phyloP scores from a whole-genome alignment of 2,797 vertebrate genomes.

The Saxicola maurus region DNA sequence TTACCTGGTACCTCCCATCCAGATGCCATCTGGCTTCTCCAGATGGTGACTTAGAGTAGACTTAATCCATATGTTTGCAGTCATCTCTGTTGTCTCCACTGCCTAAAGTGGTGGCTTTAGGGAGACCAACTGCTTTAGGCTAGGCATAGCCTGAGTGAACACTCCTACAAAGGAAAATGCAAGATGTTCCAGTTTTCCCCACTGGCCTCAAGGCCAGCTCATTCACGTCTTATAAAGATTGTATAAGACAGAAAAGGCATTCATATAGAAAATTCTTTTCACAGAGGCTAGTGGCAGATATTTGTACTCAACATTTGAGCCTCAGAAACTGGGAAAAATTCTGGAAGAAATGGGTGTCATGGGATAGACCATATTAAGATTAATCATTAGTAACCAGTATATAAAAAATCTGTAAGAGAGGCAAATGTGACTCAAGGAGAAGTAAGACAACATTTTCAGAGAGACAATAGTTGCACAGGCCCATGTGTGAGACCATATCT shows the following conservation, averaged over 20 bases:
- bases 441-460: neutral
- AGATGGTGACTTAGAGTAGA: neutral
- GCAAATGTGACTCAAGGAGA: neutral
- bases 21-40: neutral
- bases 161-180: neutral
- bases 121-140: neutral
- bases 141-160: neutral
- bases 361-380: neutral
- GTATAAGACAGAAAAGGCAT: neutral
- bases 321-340: neutral
- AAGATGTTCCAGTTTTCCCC: neutral
- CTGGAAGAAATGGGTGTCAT: neutral
- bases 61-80: neutral
- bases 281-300: neutral
- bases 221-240: neutral
- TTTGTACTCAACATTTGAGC: neutral
- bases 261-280: neutral
- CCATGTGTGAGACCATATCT: fast-evolving
- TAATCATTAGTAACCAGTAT: neutral
- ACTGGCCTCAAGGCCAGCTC: neutral
- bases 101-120: neutral
- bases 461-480: neutral
- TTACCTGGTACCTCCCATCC: neutral
- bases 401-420: neutral
- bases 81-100: neutral